Base-by-base conservation (phyloP, 2,888 invertebrate genomes). In the Exocentrus adspersus region DNA sequence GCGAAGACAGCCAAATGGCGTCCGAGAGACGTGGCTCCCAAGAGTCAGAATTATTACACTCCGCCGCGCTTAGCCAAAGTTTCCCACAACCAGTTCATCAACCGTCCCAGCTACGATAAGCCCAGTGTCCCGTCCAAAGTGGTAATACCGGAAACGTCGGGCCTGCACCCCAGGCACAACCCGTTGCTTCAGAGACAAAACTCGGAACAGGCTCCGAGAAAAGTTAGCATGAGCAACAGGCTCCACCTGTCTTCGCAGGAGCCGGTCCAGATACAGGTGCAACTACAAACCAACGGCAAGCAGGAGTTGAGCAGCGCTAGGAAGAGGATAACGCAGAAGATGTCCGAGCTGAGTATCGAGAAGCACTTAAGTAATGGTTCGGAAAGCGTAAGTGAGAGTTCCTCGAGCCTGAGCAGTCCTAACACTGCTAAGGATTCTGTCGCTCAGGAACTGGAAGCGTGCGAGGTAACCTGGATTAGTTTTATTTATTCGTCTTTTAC, bases 61-160 rank as follows among this genome's bases (percentile, higher is more conserved):
- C 74, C 79, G 2, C 63, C 73, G 1, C 64, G 78, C 51, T 73
- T 74, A 1, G 72, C 75, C 17, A 73, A 76, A 0, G 75, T 80
- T 1, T 73, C 74, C 0, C 81, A 81, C 62, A 77, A 75, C 45
- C 81, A 81, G 62, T 78, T 80, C 30, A 75, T 80, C 0, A 72
- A 73, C 21, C 37, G 61, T 7, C 37, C 60, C 30, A 45, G 46
- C 20, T 63, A 66, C 17, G 17, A 45, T 16, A 45, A 48, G 28
- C 68, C 70, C 2, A 41, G 62, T 5, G 70, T 73, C 12, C 46
- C 65, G 7, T 72, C 71, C 5, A 72, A 72, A 63, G 32, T 74
- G 6, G 67, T 72, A 2, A 60, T 72, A 5, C 71, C 70, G 0
- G 72, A 71, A 20, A 48, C 64, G 16, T 72, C 72, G 1, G 57